These are phyloP conservation scores for Acrocephalus kingi DNA, from an alignment of 2,113 vertebrate species.

Conservation along the genomic window DNA sequence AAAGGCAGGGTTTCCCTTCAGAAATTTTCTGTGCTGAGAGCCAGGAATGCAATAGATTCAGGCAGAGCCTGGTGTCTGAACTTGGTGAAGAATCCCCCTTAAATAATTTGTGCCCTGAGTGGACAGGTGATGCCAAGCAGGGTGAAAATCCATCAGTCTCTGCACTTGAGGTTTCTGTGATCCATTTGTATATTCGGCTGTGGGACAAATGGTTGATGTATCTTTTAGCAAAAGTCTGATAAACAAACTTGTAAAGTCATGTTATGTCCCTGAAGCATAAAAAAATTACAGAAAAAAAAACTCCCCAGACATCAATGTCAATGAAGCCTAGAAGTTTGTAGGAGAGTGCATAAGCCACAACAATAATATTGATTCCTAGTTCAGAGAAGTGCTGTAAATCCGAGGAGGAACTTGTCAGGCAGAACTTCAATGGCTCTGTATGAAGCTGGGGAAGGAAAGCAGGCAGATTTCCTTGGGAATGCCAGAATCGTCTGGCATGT, in stretches of 20 bases:
- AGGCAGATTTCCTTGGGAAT: not conserved
- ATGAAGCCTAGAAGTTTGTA: not conserved
- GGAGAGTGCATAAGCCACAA: not conserved
- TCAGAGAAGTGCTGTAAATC: not conserved
- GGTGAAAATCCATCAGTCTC: not conserved
- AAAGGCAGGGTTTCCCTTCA: not conserved
- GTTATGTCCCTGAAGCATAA: not conserved
- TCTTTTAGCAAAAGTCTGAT: not conserved
- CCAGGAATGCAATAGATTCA: no score
- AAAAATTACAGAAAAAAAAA: not conserved
- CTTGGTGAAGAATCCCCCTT: not conserved
- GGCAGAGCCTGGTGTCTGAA: not conserved
- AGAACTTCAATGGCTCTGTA: fast-evolving
- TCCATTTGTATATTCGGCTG: not conserved
- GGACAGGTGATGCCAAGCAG: no score
- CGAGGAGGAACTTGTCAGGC: not conserved
- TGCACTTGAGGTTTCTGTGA: not conserved
- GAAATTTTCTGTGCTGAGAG: no score
- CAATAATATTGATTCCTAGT: not conserved
- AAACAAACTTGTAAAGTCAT: fast-evolving
- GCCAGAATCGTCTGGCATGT: not conserved
- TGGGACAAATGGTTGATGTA: fast-evolving
- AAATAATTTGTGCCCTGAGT: no score
- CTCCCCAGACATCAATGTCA: no score
- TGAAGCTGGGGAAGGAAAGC: not conserved